Evolutionary conservation across 92 coral and sea anemone species (phyloP), one percentile per base, ranked within the genome.

Genomic region (Paragorgia papillata): DNA sequence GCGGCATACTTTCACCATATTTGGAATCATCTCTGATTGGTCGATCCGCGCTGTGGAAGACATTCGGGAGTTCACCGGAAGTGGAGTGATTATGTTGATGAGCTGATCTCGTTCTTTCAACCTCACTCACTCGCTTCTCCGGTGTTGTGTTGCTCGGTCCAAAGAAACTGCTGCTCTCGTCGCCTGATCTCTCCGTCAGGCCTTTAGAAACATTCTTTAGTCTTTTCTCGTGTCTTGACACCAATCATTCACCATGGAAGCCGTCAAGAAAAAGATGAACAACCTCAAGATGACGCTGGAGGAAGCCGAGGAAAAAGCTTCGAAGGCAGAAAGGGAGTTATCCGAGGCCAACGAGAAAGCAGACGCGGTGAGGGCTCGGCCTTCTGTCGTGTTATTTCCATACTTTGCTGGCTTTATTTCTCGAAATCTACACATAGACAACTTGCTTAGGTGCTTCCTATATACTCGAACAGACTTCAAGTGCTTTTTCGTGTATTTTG

Each of bases 241-340:
- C 59, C 62, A 85, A 68, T 81, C 67, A 80, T 50, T 88, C 91
- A 93, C 86, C 77, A 95, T 95, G 99, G 99, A 95, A 54, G 74
- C 86, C 81, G 92, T 94, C 62, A 94, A 91, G 97, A 94, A 94
- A 85, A 94, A 94, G 91, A 94, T 94, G 98, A 84, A 87, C 71
- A 64, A 67, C 27, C 97, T 94, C 83, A 85, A 86, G 82, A 83
- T 83, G 15, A 61, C 62, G 49, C 92, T 94, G 63, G 89, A 88
- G 13, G 89, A 87, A 0, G 98, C 98, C 66, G 97, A 90, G 71
- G 30, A 7, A 3, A 80, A 83, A 33, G 98, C 98, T 27, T 69
- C 82, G 22, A 83, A 73, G 55, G 98, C 98, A 58, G 98, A 94
- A 70, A 78, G 65, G 0, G 95, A 91, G 49, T 85, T 91, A 48